Base-by-base conservation (phyloP, 23 tunicate genomes). In the Clavelina lepadiformis region DNA sequence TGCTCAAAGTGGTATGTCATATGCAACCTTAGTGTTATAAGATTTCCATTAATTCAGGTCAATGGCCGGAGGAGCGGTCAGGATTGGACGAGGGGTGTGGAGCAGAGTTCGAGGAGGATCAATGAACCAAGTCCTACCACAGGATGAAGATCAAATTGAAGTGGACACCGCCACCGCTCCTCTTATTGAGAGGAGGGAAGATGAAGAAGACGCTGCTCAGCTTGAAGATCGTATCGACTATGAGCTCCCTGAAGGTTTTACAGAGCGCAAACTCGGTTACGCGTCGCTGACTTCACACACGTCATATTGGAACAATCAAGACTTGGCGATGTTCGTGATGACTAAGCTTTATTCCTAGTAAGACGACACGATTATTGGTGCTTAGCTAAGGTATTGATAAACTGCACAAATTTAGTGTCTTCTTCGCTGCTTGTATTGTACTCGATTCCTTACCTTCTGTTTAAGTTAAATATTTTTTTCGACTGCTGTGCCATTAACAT, bases 231-330 rank as follows among this genome's bases (percentile, higher is more conserved):
- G 96, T 27, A 56, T 87, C 26, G 96, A 87, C 51, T 87, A 60
- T 61, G 96, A 79, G 33, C 81, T 87, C 0, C 96, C 66, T 47
- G 96, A 87, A 50, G 87, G 96, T 3, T 87, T 87, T 38, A 87
- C 96, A 2, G 96, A 87, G 62, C 74, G 96, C 60, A 79, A 73
- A 61, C 72, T 87, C 2, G 96, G 96, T 28, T 87, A 87, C 67
- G 96, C 87, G 0, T 67, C 88, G 0, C 56, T 87, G 21, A 87
- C 96, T 38, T 87, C 96, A 23, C 96, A 87, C 36, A 87, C 96
- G 15, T 87, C 96, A 29, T 87, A 87, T 56, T 87, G 96, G 96
- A 58, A 38, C 50, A 87, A 80, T 35, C 86, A 87, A 27, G 96
- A 87, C 50, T 59, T 87, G 6, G 85, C 91, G n/a, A 64, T 79